Conservation (phyloP, 1,140 invertebrate species). For the Ectropis grisescens region DNA sequence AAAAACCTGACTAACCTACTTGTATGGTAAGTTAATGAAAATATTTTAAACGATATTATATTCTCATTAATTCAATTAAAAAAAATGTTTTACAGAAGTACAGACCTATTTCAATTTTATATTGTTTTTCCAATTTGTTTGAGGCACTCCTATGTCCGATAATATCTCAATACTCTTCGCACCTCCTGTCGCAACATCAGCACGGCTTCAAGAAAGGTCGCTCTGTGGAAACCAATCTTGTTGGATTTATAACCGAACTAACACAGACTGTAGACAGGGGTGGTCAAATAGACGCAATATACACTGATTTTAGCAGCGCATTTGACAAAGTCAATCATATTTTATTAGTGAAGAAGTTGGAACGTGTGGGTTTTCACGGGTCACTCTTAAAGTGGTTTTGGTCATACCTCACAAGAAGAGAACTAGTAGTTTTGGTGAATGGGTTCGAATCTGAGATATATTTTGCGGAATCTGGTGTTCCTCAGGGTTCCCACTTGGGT, state of each 20-base stretch:
- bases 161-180: neutral
- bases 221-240: conserved; percentile 5
- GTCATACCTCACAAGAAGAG: conserved; percentile 2
- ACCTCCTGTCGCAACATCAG: conserved; percentile 1
- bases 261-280: neutral
- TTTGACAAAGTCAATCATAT: conserved; percentile 7
- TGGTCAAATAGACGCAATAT: conserved; percentile 2
- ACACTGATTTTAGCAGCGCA: conserved; percentile 4
- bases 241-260: neutral
- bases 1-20: too few relatives aligned
- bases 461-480: conserved; percentile 18
- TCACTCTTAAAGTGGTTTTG: conserved; percentile 3
- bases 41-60: too few relatives aligned
- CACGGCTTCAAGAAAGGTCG: conserved; percentile 8
- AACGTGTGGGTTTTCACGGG: neutral
- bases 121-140: conserved; percentile 8
- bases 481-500: conserved; percentile 31
- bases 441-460: conserved; percentile 7
- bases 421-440: conserved; percentile 4
- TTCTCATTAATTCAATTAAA: too few relatives aligned
- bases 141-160: conserved; percentile 6
- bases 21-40: too few relatives aligned
- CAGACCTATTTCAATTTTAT: conserved; percentile 5
- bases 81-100: conserved; percentile 8
- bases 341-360: neutral